phyloP scores from a whole-genome alignment of 2,113 vertebrate species.

The rat (Rattus norvegicus) region DNA sequence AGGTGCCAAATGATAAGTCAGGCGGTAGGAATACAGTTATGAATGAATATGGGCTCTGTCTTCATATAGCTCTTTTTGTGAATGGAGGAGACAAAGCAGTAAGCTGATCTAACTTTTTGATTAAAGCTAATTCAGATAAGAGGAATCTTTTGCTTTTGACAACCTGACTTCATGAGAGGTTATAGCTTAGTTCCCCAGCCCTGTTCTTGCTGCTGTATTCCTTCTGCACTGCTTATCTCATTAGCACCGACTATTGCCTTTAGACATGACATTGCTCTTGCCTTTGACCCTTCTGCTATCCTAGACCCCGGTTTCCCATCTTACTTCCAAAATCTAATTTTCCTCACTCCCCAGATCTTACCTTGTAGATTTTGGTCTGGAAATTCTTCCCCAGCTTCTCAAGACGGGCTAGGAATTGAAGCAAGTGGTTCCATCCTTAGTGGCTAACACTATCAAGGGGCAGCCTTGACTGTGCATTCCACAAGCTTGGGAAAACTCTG shows the following conservation, averaged over 20 bases:
- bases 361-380: not conserved
- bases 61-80: not conserved
- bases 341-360: not conserved
- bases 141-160: constrained; percentile 20
- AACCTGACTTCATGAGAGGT: not conserved
- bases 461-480: constrained; percentile 43
- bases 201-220: not conserved
- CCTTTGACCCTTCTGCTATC: not conserved
- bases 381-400: constrained; percentile 37
- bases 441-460: not conserved
- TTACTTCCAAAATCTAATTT: not conserved
- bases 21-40: not conserved
- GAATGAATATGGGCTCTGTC: not conserved
- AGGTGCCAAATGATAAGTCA: not conserved
- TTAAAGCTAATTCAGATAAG: constrained; percentile 29
- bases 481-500: constrained; percentile 22
- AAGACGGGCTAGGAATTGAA: constrained; percentile 4
- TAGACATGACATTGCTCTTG: not conserved
- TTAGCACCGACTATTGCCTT: not conserved
- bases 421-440: not conserved
- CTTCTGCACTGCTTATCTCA: not conserved
- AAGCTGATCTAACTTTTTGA: constrained; percentile 37
- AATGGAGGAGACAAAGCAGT: not conserved
- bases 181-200: not conserved
- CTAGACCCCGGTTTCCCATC: not conserved